Evolutionary conservation across 1,140 invertebrate genomes (phyloP).

Genomic region (Brachionus asplanchnoidis): DNA sequence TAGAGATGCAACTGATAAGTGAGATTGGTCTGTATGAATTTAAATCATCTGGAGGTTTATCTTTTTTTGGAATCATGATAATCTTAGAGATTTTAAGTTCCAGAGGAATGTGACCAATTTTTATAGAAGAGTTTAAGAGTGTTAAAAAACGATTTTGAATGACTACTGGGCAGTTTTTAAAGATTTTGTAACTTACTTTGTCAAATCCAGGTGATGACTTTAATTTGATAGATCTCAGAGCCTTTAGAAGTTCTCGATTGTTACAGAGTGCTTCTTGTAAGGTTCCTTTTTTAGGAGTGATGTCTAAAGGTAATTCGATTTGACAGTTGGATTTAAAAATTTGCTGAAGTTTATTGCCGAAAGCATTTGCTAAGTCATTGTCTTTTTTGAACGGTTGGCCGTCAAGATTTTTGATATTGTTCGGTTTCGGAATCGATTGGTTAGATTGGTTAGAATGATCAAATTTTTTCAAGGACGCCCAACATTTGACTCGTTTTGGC

Average conservation of each 20-base stretch:
- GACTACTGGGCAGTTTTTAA: not conserved
- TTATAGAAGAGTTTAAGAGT: not conserved
- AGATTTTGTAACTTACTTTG: not conserved
- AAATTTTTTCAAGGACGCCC: not conserved
- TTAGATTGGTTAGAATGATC: not conserved
- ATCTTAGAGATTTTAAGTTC: constrained; percentile 30
- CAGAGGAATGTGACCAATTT: not conserved
- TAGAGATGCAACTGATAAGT: constrained; percentile 37
- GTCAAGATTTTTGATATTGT: not conserved
- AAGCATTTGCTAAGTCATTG: not conserved
- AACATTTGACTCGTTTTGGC: not conserved
- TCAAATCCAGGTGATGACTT: not conserved
- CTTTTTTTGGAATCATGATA: constrained; percentile 43
- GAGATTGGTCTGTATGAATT: constrained; percentile 42
- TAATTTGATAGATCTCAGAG: not conserved
- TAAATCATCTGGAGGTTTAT: constrained; percentile 24
- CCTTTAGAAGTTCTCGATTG: not conserved
- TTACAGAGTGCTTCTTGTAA: not conserved
- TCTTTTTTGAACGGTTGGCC: not conserved
- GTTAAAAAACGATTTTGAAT: not conserved
- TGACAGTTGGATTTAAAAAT: not conserved
- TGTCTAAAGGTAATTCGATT: not conserved
- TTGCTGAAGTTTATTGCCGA: not conserved
- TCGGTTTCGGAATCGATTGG: not conserved
- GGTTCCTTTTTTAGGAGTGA: not conserved